Evolutionary conservation across 2,113 vertebrate genomes (phyloP).

Genomic region (Arizona elegans): DNA sequence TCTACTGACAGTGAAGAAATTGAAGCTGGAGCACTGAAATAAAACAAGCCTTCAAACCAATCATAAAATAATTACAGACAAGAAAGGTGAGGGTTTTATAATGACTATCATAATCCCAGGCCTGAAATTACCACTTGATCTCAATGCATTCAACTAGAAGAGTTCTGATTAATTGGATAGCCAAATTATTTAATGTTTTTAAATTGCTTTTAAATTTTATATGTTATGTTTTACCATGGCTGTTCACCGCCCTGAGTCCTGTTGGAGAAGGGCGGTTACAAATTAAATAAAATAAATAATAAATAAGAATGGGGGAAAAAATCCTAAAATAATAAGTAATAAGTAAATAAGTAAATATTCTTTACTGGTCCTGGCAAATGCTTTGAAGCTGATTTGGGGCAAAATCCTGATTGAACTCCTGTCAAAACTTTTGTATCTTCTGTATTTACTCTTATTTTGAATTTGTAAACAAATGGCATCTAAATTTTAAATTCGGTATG

Average conservation of each 20-base stretch:
- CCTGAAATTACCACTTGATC: background rate
- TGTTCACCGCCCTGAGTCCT: too few species aligned
- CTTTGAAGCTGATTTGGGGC: background rate
- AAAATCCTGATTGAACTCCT: background rate
- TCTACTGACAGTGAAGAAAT: background rate
- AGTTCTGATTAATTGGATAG: background rate
- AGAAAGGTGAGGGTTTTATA: background rate
- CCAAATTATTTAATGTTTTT: too few species aligned
- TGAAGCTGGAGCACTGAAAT: background rate
- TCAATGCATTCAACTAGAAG: background rate
- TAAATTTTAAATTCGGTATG: background rate
- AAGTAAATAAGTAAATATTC: background rate
- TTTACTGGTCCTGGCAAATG: background rate
- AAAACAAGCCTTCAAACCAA: background rate
- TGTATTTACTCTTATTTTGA: background rate
- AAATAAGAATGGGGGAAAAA: background rate
- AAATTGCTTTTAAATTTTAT: too few species aligned
- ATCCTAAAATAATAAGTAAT: background rate
- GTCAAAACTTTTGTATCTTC: background rate
- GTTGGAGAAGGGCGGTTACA: too few species aligned
- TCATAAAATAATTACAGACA: background rate
- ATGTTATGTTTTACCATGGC: too few species aligned
- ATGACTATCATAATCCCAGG: background rate
- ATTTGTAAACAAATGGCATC: background rate
- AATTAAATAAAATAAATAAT: too few species aligned